Base-by-base conservation (phyloP, 2,797 vertebrate species). In the Amniataba percoides region DNA sequence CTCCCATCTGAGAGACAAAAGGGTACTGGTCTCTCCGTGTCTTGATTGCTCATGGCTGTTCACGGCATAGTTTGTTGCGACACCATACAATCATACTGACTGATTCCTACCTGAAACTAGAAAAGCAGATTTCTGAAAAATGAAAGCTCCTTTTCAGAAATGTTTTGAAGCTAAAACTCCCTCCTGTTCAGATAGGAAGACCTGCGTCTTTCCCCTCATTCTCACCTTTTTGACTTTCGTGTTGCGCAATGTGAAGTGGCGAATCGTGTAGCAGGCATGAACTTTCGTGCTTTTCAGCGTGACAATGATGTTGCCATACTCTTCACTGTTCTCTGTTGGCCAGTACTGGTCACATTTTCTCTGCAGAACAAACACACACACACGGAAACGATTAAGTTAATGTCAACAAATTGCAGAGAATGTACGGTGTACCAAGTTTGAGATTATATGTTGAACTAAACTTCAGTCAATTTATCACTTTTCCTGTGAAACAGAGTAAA, bases 281-380 rank as follows among this genome's bases (percentile, higher is more conserved):
- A 97, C 82, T 87, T 96, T 95, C 89, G 96, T 97, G 95, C 96
- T 97, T 92, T 96, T 97, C 78, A 99, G 85, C 0, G 97, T 96
- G 88, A 98, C 97, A 0, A 97, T 94, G 7, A 98, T 93, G 92
- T 94, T 96, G 51, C 97, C 97, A 0, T 99, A 98, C 88, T 98
- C 97, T 80, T 98, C 97, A 0, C 95, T 97, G 82, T 96, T 97
- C 90, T 98, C 97, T 0, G 94, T 95, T 0, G 97, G 97, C 97
- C 97, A 99, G 87, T 98, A 99, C 87, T 99, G 97, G 74, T 99
- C 97, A 25, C 97, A 99, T 89, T 99, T 98, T 80, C 97, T 96
- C 97, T 98, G 94, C 25, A 31, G 36, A 31, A 60, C 8, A 71
- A 40, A 58, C 13, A 74, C 27, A 70, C 19, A 42, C 42, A 57